Percentiles rank a stretch among this genome's conserved stretches.
phyloP scores from a whole-genome alignment of 1,140 invertebrate species.

The Caenorhabditis remanei region DNA sequence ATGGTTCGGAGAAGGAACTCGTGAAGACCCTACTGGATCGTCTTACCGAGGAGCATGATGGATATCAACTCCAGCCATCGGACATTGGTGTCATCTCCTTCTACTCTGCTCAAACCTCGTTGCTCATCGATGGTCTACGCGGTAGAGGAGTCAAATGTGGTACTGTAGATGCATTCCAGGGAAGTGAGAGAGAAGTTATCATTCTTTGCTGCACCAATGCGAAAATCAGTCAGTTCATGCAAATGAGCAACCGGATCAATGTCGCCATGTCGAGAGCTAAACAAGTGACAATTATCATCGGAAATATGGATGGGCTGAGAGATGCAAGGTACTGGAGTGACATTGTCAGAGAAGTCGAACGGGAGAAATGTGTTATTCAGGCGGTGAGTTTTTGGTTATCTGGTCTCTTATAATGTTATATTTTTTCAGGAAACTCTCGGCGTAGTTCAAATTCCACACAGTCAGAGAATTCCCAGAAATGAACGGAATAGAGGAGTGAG shows the following conservation, averaged over 20 bases:
- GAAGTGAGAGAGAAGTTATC: neutral
- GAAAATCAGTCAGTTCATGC: neutral
- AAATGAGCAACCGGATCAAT: neutral
- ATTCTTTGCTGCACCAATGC: slow-evolving; percentile 17
- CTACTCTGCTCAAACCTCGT: neutral
- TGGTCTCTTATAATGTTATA: too few relatives aligned
- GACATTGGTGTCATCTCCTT: slow-evolving; percentile 22
- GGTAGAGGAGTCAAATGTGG: neutral
- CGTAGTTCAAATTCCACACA: too few relatives aligned
- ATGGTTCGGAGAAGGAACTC: too few relatives aligned
- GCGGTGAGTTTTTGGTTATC: too few relatives aligned
- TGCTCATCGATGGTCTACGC: neutral
- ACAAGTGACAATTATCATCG: slow-evolving; percentile 31
- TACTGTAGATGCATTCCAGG: slow-evolving; percentile 17
- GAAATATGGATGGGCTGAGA: slow-evolving; percentile 3
- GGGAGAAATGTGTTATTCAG: too few relatives aligned
- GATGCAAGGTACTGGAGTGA: neutral
- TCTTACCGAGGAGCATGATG: neutral
- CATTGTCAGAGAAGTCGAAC: neutral
- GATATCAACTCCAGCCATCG: neutral
- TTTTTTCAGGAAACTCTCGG: too few relatives aligned
- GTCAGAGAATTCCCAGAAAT: too few relatives aligned
- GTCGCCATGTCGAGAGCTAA: slow-evolving; percentile 38
- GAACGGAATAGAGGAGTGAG: too few relatives aligned
- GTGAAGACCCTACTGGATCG: neutral